A percentile compares a stretch with the other conserved stretches of the same genome.
Conservation (phyloP, 2,797 vertebrate species). For the Ibycter americanus region DNA sequence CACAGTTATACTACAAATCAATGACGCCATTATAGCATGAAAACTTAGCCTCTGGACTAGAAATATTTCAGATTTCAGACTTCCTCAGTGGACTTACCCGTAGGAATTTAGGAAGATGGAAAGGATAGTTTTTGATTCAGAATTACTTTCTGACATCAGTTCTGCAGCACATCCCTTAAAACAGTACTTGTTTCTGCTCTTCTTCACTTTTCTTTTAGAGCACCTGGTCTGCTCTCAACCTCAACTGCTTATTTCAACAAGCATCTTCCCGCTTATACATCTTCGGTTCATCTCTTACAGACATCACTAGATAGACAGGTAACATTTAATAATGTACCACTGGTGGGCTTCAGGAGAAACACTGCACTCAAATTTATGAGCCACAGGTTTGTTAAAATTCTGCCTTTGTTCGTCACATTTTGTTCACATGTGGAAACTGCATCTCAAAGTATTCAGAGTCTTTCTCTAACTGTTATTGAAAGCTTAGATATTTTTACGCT, state of each 20-base stretch:
- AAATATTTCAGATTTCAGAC: background rate
- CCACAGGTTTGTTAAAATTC: background rate
- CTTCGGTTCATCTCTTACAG: background rate
- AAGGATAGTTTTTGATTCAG: background rate
- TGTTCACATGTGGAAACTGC: background rate
- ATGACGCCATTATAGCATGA: background rate
- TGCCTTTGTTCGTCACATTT: background rate
- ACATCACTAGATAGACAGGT: background rate
- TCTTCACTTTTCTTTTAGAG: background rate
- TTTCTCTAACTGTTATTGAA: background rate
- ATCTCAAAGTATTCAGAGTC: background rate
- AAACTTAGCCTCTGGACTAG: background rate
- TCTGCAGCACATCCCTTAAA: background rate
- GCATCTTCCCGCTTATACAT: fast-evolving
- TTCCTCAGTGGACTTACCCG: background rate
- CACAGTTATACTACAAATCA: background rate
- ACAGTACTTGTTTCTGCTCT: background rate
- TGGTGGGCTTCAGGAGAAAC: background rate
- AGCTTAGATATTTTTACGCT: background rate
- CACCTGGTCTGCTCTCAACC: background rate
- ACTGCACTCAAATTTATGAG: background rate
- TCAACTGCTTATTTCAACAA: background rate
- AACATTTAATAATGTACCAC: background rate
- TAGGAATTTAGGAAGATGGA: background rate
- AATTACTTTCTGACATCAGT: background rate